Conservation (phyloP, 1,140 invertebrate genomes). For the Uloborus diversus region DNA sequence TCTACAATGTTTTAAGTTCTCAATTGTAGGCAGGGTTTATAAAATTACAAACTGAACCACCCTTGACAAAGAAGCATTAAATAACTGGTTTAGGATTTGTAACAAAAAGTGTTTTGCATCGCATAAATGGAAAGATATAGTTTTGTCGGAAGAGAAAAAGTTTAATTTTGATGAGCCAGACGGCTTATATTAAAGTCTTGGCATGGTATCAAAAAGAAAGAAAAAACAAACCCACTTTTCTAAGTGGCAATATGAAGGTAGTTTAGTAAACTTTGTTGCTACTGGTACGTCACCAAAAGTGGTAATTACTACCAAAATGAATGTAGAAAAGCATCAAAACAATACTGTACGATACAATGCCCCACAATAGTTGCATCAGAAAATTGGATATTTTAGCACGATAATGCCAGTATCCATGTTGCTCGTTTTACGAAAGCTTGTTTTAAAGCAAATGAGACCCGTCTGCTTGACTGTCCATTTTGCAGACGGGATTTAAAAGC, state of each 20-base stretch:
- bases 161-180: not conserved
- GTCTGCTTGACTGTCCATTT: too few species aligned
- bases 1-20: too few species aligned
- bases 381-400: not conserved
- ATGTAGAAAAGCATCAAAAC: not conserved
- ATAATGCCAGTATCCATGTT: not conserved
- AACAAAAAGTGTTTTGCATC: too few species aligned
- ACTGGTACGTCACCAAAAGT: not conserved
- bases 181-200: not conserved
- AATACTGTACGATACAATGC: not conserved
- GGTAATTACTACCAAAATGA: constrained; percentile 12
- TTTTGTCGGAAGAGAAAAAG: not conserved
- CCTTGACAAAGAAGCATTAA: too few species aligned
- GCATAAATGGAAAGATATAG: not conserved
- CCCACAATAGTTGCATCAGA: too few species aligned
- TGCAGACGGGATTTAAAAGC: too few species aligned
- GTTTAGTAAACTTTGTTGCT: not conserved
- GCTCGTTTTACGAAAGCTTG: too few species aligned
- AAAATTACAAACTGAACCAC: too few species aligned
- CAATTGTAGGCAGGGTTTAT: too few species aligned
- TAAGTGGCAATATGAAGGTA: not conserved
- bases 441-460: too few species aligned
- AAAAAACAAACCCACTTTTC: too few species aligned
- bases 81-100: too few species aligned
- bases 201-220: not conserved